Percentiles rank a stretch among this genome's conserved stretches.
Conservation (phyloP, 1,140 invertebrate genomes). For the Drosophila pseudoananassae region DNA sequence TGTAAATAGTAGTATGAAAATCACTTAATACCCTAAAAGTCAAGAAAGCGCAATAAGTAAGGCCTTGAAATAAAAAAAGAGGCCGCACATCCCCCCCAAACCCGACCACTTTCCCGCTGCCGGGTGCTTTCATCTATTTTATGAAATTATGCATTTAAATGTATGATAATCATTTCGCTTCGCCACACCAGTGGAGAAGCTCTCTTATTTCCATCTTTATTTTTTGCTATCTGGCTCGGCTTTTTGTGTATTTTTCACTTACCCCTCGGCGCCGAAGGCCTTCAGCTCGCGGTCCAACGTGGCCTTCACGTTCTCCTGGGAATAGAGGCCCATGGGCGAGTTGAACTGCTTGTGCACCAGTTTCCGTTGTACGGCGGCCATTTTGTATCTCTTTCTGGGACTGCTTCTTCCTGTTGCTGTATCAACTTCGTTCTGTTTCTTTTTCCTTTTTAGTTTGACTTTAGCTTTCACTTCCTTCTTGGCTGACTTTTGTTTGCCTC, state of each 20-base stretch:
- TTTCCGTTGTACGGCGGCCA: slow-evolving; percentile 86
- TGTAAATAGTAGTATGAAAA: neutral
- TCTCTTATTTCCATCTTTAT: neutral
- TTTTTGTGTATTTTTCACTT: slow-evolving; percentile 73
- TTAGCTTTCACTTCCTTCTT: slow-evolving; percentile 28
- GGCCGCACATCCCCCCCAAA: neutral
- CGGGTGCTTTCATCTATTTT: slow-evolving; percentile 63
- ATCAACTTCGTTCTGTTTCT: slow-evolving; percentile 1
- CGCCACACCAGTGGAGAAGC: slow-evolving; percentile 6
- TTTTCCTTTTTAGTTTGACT: slow-evolving; percentile 29
- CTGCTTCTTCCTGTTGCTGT: slow-evolving; percentile 34
- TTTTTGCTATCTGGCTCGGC: neutral
- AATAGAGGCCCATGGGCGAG: slow-evolving; percentile 94
- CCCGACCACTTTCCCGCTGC: slow-evolving; percentile 12
- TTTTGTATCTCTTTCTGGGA: slow-evolving; percentile 72
- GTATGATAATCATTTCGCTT: slow-evolving; percentile 75
- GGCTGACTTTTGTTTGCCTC: slow-evolving; percentile 27
- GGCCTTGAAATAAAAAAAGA: slow-evolving; percentile 12
- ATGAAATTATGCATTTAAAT: slow-evolving; percentile 81
- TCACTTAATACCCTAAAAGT: neutral
- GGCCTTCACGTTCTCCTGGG: slow-evolving; percentile 91
- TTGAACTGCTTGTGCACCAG: slow-evolving; percentile 95
- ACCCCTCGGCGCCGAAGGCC: slow-evolving; percentile 91
- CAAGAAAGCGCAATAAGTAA: slow-evolving; percentile 8
- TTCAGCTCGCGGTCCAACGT: slow-evolving; percentile 91